Base-by-base conservation (phyloP, 2,888 invertebrate genomes). In the Hirudinaria manillensis region DNA sequence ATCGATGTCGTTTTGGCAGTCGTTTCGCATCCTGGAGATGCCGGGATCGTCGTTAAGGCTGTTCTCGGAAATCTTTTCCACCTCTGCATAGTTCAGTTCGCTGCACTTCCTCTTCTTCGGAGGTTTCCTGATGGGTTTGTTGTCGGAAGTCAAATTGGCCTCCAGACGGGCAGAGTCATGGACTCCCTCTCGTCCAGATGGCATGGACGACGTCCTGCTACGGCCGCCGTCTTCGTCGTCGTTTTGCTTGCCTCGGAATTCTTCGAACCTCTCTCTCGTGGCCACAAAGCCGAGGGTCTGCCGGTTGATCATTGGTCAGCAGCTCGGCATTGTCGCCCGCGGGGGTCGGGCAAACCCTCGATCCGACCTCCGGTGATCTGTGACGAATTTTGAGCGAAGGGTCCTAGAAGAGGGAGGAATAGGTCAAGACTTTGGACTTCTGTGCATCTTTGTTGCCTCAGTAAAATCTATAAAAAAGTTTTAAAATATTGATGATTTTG, bases 81-180 rank as follows among this genome's bases (percentile, higher is more conserved):
- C 21, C 10, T 68, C 68, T 29, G 68, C 36, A 32, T 68, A 34
- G 36, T 34, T 68, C 29, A 68, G 27, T 10, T 61, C 61, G 24
- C 61, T 7, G 29, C 61, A 61, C 78, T 93, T 93, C 79, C 96
- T 89, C 87, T 96, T 96, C 87, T 96, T 96, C 76, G 96, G 96
- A 84, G 95, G 89, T 85, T 92, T 93, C 77, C 88, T 88, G 74
- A 84, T 84, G 19, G 77, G 71, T 70, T 79, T 79, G 19, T 29
- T 45, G 19, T n/a, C 34, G 10, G 13, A 53, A 16, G 29, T 29
- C 0, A 36, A 13, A n/a, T 32, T 61, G 2, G 16, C 56, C 27
- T 34, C 34, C 6, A 56, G 21, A 29, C 36, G 24, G 6, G 72
- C 32, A 27, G 36, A 21, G 27, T 34, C 36, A 29, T 24, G 36